phyloP scores from a whole-genome alignment of 1,140 invertebrate genomes.

The Plectrocnemia conspersa region DNA sequence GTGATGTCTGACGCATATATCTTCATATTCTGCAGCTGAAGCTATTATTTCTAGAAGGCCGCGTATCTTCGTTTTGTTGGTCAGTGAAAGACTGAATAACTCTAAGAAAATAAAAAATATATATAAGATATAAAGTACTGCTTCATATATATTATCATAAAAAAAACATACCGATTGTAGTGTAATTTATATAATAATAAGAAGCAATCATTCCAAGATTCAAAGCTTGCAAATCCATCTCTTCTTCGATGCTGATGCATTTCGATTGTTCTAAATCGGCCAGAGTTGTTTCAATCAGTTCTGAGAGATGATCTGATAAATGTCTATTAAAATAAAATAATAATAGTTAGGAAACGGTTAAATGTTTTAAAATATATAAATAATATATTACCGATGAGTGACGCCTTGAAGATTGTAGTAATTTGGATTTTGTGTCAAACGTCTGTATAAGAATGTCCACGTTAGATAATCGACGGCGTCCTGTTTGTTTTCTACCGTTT shows the following conservation, averaged over 20 bases:
- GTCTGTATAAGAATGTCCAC: slow-evolving; percentile 97
- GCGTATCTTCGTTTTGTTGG: slow-evolving; percentile 95
- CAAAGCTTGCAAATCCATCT: slow-evolving; percentile 92
- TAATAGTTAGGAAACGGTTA: neutral
- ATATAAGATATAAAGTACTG: neutral
- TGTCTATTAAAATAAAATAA: slow-evolving; percentile 54
- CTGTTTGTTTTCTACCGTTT: slow-evolving; percentile 99
- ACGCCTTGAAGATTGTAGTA: slow-evolving; percentile 98
- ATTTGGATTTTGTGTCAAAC: slow-evolving; percentile 98
- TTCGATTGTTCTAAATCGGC: slow-evolving; percentile 95
- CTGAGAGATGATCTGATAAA: slow-evolving; percentile 96
- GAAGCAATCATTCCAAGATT: slow-evolving; percentile 99
- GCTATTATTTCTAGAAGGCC: slow-evolving; percentile 97
- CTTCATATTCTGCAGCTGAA: slow-evolving; percentile 94
- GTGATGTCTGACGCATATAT: slow-evolving; percentile 88
- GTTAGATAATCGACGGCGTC: slow-evolving; percentile 99
- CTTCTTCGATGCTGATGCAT: slow-evolving; percentile 97
- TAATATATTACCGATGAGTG: slow-evolving; percentile 67
- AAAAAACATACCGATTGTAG: slow-evolving; percentile 77
- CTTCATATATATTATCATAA: neutral
- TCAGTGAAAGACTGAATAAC: slow-evolving; percentile 94
- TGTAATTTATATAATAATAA: slow-evolving; percentile 99
- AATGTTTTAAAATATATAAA: slow-evolving; percentile 15
- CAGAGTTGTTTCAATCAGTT: slow-evolving; percentile 94
- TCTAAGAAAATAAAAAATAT: slow-evolving; percentile 56